phyloP scores from a whole-genome alignment of 2,113 vertebrate genomes.

The Phaetusa simplex region DNA sequence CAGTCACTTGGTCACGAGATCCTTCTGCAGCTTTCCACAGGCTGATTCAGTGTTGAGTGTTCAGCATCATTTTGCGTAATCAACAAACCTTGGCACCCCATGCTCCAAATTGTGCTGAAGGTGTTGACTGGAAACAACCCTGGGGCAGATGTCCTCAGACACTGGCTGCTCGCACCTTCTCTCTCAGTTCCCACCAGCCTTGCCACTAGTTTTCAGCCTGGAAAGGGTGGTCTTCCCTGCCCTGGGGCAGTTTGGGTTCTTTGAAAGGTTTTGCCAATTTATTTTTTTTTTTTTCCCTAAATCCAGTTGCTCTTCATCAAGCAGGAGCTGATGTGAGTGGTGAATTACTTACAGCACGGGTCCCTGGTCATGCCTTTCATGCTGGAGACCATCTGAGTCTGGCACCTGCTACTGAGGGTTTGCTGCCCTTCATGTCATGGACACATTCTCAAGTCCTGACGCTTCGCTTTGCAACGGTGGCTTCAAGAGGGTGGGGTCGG shows the following conservation, averaged over 20 bases:
- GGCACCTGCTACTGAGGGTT: too few species aligned
- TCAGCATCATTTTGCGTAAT: background rate
- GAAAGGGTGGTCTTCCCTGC: background rate
- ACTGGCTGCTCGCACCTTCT: background rate
- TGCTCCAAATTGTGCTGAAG: background rate
- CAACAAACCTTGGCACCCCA: background rate
- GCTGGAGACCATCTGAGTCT: background rate
- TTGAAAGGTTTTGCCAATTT: background rate
- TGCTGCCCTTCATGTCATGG: background rate
- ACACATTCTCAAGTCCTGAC: rapidly evolving
- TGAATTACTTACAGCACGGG: background rate
- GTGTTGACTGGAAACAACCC: background rate
- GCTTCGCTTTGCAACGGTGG: background rate
- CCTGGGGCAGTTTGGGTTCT: background rate
- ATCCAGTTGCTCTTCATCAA: background rate
- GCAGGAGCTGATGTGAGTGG: background rate
- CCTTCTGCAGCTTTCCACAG: background rate
- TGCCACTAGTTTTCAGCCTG: background rate
- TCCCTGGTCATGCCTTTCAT: background rate
- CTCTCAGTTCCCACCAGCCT: background rate
- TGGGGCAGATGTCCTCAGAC: background rate
- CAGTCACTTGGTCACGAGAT: background rate
- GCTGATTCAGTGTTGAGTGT: background rate
- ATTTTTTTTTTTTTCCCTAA: background rate
- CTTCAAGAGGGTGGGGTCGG: background rate